Percentiles rank a stretch among this genome's conserved stretches.
Evolutionary conservation across 2,797 vertebrate species (phyloP).

Genomic region (Mormyrops boulengeri): DNA sequence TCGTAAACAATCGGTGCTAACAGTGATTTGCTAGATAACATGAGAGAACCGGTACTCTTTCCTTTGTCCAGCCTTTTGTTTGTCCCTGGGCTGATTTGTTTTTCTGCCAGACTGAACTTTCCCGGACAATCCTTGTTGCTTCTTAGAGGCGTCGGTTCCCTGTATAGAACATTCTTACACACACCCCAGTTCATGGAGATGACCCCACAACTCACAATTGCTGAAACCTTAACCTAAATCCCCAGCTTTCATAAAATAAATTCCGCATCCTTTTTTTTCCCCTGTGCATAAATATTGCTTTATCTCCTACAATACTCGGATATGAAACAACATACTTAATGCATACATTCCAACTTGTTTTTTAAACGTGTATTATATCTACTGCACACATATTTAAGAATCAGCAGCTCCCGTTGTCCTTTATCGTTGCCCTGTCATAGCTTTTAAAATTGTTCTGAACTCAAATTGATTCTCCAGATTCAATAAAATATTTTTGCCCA

Average conservation of each 20-base stretch:
- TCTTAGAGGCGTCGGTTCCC: neutral
- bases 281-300: slow-evolving; percentile 7
- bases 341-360: slow-evolving; percentile 47
- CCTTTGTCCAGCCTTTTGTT: neutral
- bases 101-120: neutral
- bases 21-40: neutral
- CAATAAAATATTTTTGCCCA: slow-evolving; percentile 73
- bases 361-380: slow-evolving; percentile 48
- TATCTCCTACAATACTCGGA: slow-evolving; percentile 12
- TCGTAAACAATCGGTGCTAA: slow-evolving; percentile 7
- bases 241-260: neutral
- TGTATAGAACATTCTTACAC: neutral
- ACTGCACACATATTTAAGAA: slow-evolving; percentile 35
- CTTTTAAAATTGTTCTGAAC: slow-evolving; percentile 63
- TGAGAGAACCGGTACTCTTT: neutral
- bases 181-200: neutral
- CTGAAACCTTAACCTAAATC: neutral
- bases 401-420: slow-evolving; percentile 36
- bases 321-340: neutral
- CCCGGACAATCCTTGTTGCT: neutral
- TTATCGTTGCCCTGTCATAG: slow-evolving; percentile 59
- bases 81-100: neutral
- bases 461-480: slow-evolving; percentile 57
- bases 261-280: slow-evolving; percentile 3
- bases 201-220: neutral